Evolutionary conservation across 2,113 vertebrate species (phyloP), one percentile per base, ranked within the genome.

Genomic region (Prionailurus viverrinus): DNA sequence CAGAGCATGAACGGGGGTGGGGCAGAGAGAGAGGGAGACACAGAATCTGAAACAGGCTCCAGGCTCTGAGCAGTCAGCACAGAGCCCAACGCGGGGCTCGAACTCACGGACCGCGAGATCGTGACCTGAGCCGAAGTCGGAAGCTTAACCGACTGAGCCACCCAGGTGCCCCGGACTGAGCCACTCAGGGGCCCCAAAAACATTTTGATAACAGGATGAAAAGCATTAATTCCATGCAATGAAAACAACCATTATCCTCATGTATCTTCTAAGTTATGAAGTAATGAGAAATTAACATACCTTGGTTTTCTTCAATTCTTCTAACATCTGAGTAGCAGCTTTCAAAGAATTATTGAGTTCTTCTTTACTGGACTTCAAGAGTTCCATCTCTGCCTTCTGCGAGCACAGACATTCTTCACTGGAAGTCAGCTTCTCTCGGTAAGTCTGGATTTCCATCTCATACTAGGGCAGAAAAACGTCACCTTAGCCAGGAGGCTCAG

Each of bases 351-450:
- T 97, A 63, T 85, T 98, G 83, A 98, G 66, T 78, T 99, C 80
- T 88, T 98, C 98, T 84, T 98, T 98, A 89, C 66, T 97, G 80
- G 97, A 97, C 94, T 98, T 99, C 65, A 99, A 65, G 85, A 94
- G 89, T 45, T 98, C 97, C 18, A 99, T 98, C 96, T 99, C 98
- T 45, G 95, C 5, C 36, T 98, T 97, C 87, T 98, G 98, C 0
- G 95, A 98, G 71, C 16, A 97, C 85, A 98, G 97, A n/a, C 94
- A 91, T 31, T 96, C 89, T 69, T 99, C 98, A 69, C 96, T 95
- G 0, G 58, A 98, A 33, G 87, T 92, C 29, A 99, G n/a, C 81
- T 99, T 98, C 69, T 98, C 94, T 84, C 31, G 97, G 68, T 96
- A 98, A 11, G 89, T 76, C 88, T 98, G 93, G 84, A 98, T 96